These are phyloP conservation scores for Galeopterus variegatus DNA, from an alignment of 2,113 vertebrate species.

Conservation along the genomic window DNA sequence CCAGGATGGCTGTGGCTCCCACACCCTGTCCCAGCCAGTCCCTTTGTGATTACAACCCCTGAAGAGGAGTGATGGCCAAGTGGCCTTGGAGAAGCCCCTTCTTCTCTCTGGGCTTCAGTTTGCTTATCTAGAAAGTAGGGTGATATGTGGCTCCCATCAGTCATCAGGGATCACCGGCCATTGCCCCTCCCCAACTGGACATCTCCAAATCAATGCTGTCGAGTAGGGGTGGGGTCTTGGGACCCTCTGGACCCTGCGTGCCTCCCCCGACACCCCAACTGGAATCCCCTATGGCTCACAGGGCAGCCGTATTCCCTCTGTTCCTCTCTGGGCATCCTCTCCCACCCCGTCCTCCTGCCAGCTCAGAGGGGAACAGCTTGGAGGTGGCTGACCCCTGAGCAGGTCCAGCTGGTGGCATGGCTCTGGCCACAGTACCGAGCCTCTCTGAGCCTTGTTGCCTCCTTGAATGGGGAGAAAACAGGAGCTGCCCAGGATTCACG, in stretches of 20 bases:
- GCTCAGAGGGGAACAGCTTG: neutral
- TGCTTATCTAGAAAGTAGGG: neutral
- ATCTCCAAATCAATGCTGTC: neutral
- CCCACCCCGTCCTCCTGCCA: neutral
- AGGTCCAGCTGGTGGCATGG: neutral
- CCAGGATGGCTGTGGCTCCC: neutral
- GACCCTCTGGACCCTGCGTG: neutral
- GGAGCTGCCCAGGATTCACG: neutral
- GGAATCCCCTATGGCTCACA: neutral
- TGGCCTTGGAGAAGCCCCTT: neutral
- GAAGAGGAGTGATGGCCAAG: neutral
- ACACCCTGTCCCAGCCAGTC: neutral
- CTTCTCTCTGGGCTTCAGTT: neutral
- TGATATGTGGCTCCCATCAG: neutral
- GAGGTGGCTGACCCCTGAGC: neutral
- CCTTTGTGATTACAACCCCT: neutral
- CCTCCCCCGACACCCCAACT: neutral
- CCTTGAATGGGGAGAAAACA: neutral
- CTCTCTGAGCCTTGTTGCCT: neutral
- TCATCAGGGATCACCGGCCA: neutral
- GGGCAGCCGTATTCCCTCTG: neutral
- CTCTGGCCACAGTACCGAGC: accelerated
- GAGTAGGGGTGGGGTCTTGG: neutral
- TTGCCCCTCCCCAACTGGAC: neutral
- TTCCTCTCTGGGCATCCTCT: neutral